Percentiles rank a stretch among this genome's conserved stretches.
Conservation (phyloP, 2,113 vertebrate species). For the Arvicanthis niloticus region DNA sequence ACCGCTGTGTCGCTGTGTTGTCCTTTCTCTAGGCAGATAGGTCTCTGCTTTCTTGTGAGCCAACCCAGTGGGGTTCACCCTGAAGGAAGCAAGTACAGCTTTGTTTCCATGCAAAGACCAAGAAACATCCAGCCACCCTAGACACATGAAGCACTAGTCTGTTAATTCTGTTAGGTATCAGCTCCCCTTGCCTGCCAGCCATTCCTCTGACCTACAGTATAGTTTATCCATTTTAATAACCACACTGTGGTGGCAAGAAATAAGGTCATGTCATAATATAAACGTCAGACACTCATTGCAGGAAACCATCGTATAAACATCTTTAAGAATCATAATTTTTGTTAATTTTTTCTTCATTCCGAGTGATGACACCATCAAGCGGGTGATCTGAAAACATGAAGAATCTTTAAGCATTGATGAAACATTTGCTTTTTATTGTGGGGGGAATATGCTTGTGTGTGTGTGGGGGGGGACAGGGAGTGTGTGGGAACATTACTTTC, state of each 20-base stretch:
- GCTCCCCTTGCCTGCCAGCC: neutral
- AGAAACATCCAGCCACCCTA: neutral
- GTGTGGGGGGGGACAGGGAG: neutral
- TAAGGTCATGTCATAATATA: neutral
- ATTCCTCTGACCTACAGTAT: neutral
- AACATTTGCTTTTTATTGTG: neutral
- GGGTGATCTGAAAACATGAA: neutral
- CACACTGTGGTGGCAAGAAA: slow-evolving; percentile 1
- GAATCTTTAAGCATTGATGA: neutral
- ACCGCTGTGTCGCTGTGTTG: too few relatives aligned
- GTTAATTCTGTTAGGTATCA: neutral
- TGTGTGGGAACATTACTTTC: neutral
- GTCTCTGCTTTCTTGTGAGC: neutral
- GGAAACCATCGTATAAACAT: neutral
- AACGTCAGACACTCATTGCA: neutral
- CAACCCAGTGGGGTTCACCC: neutral
- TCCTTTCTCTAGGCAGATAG: neutral
- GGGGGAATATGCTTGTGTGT: accelerated
- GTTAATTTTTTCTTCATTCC: neutral
- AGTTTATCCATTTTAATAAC: slow-evolving; percentile 40
- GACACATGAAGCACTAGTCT: neutral
- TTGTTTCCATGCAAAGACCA: neutral
- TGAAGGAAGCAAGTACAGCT: neutral
- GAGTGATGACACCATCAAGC: neutral
- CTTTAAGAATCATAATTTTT: neutral